Evolutionary conservation across 2,888 invertebrate genomes (phyloP), one percentile per base, ranked within the genome.

Genomic region (Synergus japonicus): DNA sequence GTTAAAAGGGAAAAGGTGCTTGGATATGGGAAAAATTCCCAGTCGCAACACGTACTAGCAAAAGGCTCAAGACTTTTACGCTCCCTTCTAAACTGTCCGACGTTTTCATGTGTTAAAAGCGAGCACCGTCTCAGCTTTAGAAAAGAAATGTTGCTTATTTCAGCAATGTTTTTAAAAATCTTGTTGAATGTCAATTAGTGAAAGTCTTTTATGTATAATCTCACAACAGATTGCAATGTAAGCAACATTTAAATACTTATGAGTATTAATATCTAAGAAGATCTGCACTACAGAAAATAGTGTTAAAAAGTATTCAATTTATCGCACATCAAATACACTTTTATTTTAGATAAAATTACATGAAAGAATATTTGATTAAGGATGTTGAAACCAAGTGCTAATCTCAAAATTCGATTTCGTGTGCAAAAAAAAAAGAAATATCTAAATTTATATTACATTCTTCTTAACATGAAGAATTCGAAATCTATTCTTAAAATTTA

Each of bases 31-130:
- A 43, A 44, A 44, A 66, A 66, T 67, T 67, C 43, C 22, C 15
- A 67, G 44, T 67, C 66, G 43, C 18, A 18, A 44, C 22, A 67
- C 66, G 66, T 67, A 67, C 65, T 67, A 43, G 67, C 22, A 67
- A 46, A 67, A 46, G 46, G 46, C 22, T 67, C 18, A 44, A n/a
- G 67, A 67, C 67, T 67, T 46, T 67, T 46, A 22, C 7, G 67
- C 44, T 46, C 22, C 18, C 22, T 67, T 67, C 43, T 46, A 13
- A 67, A 67, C 43, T 18, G 66, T 66, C n/a, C 18, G 18, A 44
- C 66, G 44, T 44, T 66, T 66, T 43, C 18, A 43, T 44, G 1
- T 66, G 44, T 66, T 66, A 18, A 44, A 66, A 66, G 43, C 18
- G 66, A 66, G 43, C 18, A 9, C 10, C 43, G 10, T 66, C 44